Evolutionary conservation across 2,888 invertebrate species (phyloP).

Genomic region (Empis livida): DNA sequence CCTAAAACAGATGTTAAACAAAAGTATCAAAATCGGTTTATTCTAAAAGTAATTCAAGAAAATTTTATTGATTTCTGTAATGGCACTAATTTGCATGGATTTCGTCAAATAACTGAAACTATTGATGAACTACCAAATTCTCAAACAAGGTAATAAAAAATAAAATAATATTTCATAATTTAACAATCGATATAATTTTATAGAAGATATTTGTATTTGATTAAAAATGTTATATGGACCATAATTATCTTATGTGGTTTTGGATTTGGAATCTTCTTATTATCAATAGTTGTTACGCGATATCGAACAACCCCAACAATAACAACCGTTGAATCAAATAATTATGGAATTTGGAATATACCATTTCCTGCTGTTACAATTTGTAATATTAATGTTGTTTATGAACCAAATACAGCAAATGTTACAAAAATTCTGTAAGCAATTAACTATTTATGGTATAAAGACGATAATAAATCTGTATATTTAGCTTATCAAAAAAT

Average conservation of each 20-base stretch:
- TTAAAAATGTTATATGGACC: constrained; percentile 7
- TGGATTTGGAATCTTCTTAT: constrained; percentile 16
- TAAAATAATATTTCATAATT: not conserved
- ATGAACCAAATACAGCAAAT: constrained; percentile 34
- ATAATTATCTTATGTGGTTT: constrained; percentile 13
- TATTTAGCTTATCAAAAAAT: not conserved
- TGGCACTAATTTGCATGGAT: not conserved
- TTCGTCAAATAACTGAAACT: not conserved
- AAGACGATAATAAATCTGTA: not conserved
- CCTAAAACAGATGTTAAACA: no score
- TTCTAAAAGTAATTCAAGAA: not conserved
- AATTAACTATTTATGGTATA: not conserved
- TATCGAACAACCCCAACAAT: constrained; percentile 21
- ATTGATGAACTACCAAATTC: not conserved
- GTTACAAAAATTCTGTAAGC: constrained; percentile 42
- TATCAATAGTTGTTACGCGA: constrained; percentile 17
- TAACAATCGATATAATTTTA: not conserved
- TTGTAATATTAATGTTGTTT: constrained; percentile 47
- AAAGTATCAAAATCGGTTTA: no score
- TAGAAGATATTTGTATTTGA: no score
- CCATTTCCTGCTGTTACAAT: constrained; percentile 52
- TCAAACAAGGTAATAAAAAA: not conserved
- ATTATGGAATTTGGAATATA: constrained; percentile 51
- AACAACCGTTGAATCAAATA: constrained; percentile 41
- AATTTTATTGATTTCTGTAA: not conserved